Percentiles rank a stretch among this genome's conserved stretches.
These are phyloP conservation scores for Drosophila ananassae DNA, from an alignment of 1,140 invertebrate species.

Conservation along the genomic window DNA sequence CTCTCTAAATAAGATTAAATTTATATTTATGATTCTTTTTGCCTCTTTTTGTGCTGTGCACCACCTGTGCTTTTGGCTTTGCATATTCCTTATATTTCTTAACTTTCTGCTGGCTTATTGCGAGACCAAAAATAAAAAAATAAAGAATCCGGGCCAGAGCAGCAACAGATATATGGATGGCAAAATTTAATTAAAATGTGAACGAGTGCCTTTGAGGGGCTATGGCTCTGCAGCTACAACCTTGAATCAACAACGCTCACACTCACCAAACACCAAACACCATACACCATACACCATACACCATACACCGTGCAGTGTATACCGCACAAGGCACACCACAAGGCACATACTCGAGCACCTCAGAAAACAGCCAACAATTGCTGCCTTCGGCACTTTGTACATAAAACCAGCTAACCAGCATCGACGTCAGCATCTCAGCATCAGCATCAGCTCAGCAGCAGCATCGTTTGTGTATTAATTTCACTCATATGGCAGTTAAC, in stretches of 20 bases:
- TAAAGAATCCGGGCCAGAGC: conserved; percentile 14
- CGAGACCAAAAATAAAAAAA: conserved; percentile 40
- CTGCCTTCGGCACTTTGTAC: conserved; percentile 66
- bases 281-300: conserved; percentile 1
- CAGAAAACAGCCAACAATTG: conserved; percentile 37
- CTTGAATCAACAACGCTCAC: conserved; percentile 71
- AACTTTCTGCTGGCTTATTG: conserved; percentile 68
- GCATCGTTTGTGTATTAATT: conserved; percentile 57
- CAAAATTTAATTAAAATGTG: conserved; percentile 76
- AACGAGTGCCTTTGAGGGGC: conserved; percentile 56
- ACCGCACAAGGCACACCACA: neutral
- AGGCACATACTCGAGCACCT: conserved; percentile 35
- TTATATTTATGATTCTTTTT: conserved; percentile 62
- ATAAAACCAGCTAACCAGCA: conserved; percentile 43
- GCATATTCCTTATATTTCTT: conserved; percentile 49
- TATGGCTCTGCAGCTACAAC: conserved; percentile 61
- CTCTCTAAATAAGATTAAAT: conserved; percentile 67
- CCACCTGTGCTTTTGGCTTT: conserved; percentile 28
- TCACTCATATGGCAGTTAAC: conserved; percentile 75
- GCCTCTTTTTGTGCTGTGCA: neutral
- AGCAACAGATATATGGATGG: conserved; percentile 62
- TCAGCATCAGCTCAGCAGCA: neutral
- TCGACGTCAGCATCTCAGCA: conserved; percentile 43
- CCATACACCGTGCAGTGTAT: too few species aligned
- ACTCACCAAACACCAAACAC: conserved; percentile 7